Percentiles rank a stretch among this genome's conserved stretches.
Evolutionary conservation across 2,888 invertebrate genomes (phyloP).

Genomic region (Esperia sulphurella): DNA sequence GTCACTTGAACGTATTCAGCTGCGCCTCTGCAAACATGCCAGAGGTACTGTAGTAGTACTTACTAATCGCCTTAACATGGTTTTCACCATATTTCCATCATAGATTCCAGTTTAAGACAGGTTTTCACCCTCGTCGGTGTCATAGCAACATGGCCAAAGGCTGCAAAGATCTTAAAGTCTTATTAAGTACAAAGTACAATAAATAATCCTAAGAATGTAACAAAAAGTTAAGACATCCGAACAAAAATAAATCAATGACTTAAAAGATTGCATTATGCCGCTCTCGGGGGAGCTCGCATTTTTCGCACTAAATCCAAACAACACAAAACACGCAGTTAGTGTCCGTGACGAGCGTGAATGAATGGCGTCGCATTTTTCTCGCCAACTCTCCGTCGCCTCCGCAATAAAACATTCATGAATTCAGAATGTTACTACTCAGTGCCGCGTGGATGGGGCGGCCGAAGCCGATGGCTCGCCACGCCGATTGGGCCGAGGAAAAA

Average conservation of each 20-base stretch:
- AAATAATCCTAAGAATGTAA: not conserved
- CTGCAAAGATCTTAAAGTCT: no score
- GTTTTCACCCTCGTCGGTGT: no score
- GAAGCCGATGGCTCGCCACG: not conserved
- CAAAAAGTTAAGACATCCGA: constrained; percentile 1
- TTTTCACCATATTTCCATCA: no score
- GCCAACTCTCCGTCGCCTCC: constrained; percentile 57
- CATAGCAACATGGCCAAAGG: no score
- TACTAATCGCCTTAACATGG: no score
- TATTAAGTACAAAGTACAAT: not conserved
- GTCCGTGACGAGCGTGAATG: constrained; percentile 70
- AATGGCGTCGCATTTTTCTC: constrained; percentile 70
- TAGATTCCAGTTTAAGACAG: no score
- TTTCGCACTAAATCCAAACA: constrained; percentile 66
- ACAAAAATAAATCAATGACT: constrained; percentile 39
- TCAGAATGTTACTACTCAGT: constrained; percentile 61
- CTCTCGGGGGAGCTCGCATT: constrained; percentile 45
- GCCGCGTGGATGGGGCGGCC: constrained; percentile 40
- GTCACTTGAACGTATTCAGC: no score
- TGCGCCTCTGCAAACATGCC: no score
- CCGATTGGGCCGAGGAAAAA: constrained; percentile 11
- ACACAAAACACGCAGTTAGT: constrained; percentile 68
- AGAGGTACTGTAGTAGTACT: no score
- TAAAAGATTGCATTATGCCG: constrained; percentile 48
- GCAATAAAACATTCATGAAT: constrained; percentile 74